A percentile compares a stretch with the other conserved stretches of the same genome.
Evolutionary conservation across 2,797 vertebrate genomes (phyloP).

Genomic region (Aldrovandia affinis): DNA sequence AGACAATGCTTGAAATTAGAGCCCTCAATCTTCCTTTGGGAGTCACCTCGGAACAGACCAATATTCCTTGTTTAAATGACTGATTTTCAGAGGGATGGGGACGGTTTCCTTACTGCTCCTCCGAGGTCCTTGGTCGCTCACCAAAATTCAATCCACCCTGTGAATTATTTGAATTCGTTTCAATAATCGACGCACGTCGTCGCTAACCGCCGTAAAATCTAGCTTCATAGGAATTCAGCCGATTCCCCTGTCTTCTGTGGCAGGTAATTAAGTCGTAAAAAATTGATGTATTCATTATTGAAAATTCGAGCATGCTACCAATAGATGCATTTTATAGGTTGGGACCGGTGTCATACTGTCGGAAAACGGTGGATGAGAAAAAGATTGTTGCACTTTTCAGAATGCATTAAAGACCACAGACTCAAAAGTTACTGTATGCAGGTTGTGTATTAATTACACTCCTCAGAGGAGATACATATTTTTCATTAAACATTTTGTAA

Average conservation of each 20-base stretch:
- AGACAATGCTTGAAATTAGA: neutral
- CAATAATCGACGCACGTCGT: constrained; percentile 45
- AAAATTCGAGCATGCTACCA: constrained; percentile 30
- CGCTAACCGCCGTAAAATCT: constrained; percentile 13
- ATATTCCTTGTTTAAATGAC: constrained; percentile 16
- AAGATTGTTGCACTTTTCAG: constrained; percentile 49
- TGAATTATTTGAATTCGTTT: constrained; percentile 45
- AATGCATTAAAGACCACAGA: constrained; percentile 44
- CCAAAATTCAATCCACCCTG: constrained; percentile 36
- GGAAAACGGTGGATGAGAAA: constrained; percentile 49
- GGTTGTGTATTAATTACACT: constrained; percentile 39
- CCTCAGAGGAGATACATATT: constrained; percentile 22
- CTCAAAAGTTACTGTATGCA: neutral
- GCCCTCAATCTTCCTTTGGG: neutral
- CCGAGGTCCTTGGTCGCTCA: constrained; percentile 11
- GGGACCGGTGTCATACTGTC: constrained; percentile 45
- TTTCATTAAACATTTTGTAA: neutral
- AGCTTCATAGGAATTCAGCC: constrained; percentile 22
- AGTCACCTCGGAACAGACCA: neutral
- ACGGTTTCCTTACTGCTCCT: constrained; percentile 21
- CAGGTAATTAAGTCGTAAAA: constrained; percentile 54
- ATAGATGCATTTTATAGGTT: constrained; percentile 49
- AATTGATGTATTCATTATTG: constrained; percentile 54
- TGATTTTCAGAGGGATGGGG: neutral
- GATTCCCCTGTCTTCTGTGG: constrained; percentile 41